Evolutionary conservation across 2,113 vertebrate species (phyloP), one percentile per base, ranked within the genome.

Genomic region (Speoplatyrhinus poulsoni): DNA sequence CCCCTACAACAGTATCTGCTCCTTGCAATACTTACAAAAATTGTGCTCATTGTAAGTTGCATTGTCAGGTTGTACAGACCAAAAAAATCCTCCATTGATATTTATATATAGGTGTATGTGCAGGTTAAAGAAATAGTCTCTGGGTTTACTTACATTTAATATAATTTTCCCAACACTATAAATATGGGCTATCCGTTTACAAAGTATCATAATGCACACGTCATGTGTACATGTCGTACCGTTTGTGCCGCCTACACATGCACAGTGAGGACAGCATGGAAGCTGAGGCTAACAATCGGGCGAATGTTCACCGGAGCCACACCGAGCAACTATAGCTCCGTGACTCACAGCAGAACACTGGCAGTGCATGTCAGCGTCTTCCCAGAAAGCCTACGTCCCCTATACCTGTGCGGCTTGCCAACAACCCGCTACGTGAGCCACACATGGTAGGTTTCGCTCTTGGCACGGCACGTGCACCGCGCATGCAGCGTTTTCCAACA

Each of bases 361-460:
- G 69, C 69, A 72, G 72, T 75, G 73, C 81, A 75, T 65, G 77
- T 15, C 69, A 46, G 81, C 73, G 78, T 69, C 82, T 87, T 85
- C 67, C 70, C 73, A 63, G 72, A 83, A 75, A 81, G 77, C 80
- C 80, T 65, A 62, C 63, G 72, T 75, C 72, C 84, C 77, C 85
- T 84, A 86, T 87, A 80, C 82, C 77, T 67, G 70, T 85, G 85
- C 84, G 63, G 46, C 56, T n/a, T 52, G 81, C 90, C 88, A 89
- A 79, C 83, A 62, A 74, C 85, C 87, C 86, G 82, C 88, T 75
- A 82, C 56, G 81, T 72, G 62, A 62, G 67, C 75, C 83, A 77
- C 83, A 84, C 89, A 83, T 75, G 76, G 80, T 82, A 71, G 79
- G 70, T 49, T 82, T 79, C 82, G 77, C 84, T 68, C 68, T 75